Evolutionary conservation across 2,797 vertebrate species (phyloP).

Genomic region (Enteromius radiatus): DNA sequence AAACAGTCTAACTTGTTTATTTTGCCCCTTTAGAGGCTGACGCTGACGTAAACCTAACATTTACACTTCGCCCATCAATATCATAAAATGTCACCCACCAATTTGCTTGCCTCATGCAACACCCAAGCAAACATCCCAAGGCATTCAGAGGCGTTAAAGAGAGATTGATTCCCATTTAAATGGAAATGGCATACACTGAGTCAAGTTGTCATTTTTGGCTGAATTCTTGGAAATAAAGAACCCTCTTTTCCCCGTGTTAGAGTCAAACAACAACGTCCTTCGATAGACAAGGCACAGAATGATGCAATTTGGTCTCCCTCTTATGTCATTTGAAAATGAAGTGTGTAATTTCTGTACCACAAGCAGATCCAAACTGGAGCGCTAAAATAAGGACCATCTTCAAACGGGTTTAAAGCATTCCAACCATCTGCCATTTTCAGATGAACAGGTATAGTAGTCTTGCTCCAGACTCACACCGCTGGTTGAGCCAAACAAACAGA

Average conservation of each 20-base stretch:
- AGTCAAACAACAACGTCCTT: constrained; percentile 29
- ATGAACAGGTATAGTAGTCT: constrained; percentile 3
- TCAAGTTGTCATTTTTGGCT: constrained; percentile 65
- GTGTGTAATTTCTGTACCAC: constrained; percentile 10
- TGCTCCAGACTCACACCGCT: not conserved
- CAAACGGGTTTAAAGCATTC: not conserved
- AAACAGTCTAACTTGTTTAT: constrained; percentile 43
- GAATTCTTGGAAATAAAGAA: constrained; percentile 47
- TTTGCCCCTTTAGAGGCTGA: constrained; percentile 27
- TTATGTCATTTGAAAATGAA: constrained; percentile 31
- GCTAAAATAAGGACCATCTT: not conserved
- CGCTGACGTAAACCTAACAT: constrained; percentile 55
- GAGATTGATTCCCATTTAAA: constrained; percentile 69
- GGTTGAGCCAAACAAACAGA: not conserved
- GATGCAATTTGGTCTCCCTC: constrained; percentile 25
- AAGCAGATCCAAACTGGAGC: constrained; percentile 1
- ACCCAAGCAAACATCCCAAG: constrained; percentile 65
- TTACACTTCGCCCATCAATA: constrained; percentile 49
- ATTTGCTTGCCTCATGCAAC: constrained; percentile 60
- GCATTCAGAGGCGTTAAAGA: constrained; percentile 61
- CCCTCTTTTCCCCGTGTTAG: constrained; percentile 48
- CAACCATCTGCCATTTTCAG: not conserved
- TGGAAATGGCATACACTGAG: constrained; percentile 60
- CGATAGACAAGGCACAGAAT: constrained; percentile 14
- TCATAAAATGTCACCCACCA: constrained; percentile 60